Evolutionary conservation across 2,113 vertebrate species (phyloP).

Genomic region (Siniperca chuatsi): DNA sequence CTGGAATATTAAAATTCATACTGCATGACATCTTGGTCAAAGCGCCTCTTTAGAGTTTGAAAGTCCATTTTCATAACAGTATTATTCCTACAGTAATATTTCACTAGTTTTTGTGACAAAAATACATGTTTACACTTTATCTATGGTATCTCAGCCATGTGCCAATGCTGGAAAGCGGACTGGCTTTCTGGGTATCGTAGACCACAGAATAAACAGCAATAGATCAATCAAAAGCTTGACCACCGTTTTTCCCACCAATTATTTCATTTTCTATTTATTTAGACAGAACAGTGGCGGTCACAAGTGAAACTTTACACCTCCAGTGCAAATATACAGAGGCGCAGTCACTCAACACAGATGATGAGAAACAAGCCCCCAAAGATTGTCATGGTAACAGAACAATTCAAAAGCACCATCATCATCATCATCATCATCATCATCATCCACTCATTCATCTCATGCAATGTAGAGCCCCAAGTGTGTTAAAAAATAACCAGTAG

Average conservation of each 20-base stretch:
- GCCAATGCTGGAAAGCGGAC: conserved; percentile 18
- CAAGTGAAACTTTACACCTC: conserved; percentile 30
- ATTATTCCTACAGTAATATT: conserved; percentile 43
- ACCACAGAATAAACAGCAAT: conserved; percentile 56
- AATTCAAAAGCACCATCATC: conserved; percentile 19
- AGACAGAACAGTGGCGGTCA: conserved; percentile 23
- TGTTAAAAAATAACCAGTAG: conserved; percentile 49
- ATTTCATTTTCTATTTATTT: conserved; percentile 33
- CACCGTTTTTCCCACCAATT: neutral
- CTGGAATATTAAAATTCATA: conserved; percentile 43
- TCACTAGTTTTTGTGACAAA: conserved; percentile 42
- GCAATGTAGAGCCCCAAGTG: conserved; percentile 3
- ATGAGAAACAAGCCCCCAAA: conserved; percentile 38
- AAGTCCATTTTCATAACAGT: conserved; percentile 34
- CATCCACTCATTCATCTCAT: conserved; percentile 42
- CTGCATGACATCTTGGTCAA: conserved; percentile 23
- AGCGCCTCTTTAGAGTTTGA: conserved; percentile 9
- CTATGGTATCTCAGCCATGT: conserved; percentile 56
- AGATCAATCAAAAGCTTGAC: conserved; percentile 31
- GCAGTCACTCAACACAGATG: conserved; percentile 22
- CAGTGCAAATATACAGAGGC: conserved; percentile 45
- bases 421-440: neutral
- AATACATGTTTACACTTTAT: conserved; percentile 29
- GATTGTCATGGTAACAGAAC: conserved; percentile 72
- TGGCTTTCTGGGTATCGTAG: conserved; percentile 43